These are phyloP conservation scores for Pinctada fucata DNA, from an alignment of 2,888 invertebrate genomes.

Conservation along the genomic window DNA sequence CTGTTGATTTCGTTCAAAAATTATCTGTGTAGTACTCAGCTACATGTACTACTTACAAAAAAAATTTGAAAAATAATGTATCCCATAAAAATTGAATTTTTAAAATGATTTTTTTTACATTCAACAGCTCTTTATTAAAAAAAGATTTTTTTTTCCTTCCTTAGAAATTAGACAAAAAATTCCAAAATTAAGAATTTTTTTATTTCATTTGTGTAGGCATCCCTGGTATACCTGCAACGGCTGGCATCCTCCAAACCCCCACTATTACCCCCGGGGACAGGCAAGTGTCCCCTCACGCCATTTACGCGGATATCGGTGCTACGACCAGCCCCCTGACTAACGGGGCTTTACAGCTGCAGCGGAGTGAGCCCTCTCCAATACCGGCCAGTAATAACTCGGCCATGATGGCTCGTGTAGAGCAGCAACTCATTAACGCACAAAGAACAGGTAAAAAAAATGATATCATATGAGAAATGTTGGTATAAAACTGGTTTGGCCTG, in stretches of 20 bases:
- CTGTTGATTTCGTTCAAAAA: too few species aligned
- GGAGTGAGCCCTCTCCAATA: conserved; percentile 72
- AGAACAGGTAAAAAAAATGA: conserved; percentile 64
- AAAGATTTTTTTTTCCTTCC: not conserved
- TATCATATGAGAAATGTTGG: not conserved
- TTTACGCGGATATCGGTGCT: conserved; percentile 69
- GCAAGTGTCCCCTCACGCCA: conserved; percentile 76
- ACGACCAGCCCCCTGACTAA: conserved; percentile 59
- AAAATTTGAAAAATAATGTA: not conserved
- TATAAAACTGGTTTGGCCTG: not conserved
- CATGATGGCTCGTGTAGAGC: conserved; percentile 69
- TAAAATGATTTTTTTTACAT: not conserved
- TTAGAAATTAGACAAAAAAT: too few species aligned
- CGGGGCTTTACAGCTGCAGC: conserved; percentile 62
- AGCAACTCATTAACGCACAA: conserved; percentile 64
- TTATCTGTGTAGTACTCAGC: too few species aligned
- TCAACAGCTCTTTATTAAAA: not conserved
- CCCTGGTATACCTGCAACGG: conserved; percentile 74
- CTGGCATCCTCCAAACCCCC: conserved; percentile 54
- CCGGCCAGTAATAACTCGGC: conserved; percentile 67
- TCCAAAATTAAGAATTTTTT: too few species aligned
- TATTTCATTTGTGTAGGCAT: conserved; percentile 72
- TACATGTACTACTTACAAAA: too few species aligned
- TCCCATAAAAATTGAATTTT: not conserved
- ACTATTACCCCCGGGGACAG: conserved; percentile 76